Percentiles rank a stretch among this genome's conserved stretches.
Conservation (phyloP, 2,888 invertebrate genomes). For the Neuroscelio doddi region DNA sequence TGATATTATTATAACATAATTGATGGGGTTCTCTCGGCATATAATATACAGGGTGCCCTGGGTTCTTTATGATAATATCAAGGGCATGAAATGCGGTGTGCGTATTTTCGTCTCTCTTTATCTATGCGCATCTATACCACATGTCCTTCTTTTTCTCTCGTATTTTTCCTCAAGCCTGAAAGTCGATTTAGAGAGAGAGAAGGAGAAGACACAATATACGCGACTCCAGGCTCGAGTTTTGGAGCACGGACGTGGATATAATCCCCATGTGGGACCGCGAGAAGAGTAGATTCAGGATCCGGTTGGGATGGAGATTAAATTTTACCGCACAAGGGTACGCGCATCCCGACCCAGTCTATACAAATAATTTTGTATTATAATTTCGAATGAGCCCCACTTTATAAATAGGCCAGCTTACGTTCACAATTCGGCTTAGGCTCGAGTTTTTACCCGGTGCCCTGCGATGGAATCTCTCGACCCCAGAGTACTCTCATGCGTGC, state of each 20-base stretch:
- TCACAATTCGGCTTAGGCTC: constrained; percentile 46
- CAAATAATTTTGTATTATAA: constrained; percentile 52
- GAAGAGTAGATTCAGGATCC: constrained; percentile 42
- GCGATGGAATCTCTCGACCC: constrained; percentile 26
- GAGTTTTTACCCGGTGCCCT: constrained; percentile 26
- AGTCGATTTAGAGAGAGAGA: constrained; percentile 6
- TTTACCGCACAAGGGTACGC: constrained; percentile 46
- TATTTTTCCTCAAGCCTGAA: not conserved
- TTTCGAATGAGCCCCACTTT: constrained; percentile 58
- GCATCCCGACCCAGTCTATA: constrained; percentile 44
- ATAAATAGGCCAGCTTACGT: constrained; percentile 62
- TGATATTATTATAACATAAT: constrained; percentile 44
- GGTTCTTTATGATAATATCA: constrained; percentile 41
- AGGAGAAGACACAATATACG: constrained; percentile 10
- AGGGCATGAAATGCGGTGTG: constrained; percentile 18
- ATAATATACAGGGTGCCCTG: constrained; percentile 29
- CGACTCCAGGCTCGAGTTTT: constrained; percentile 7
- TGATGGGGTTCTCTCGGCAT: constrained; percentile 35
- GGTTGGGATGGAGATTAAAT: constrained; percentile 50
- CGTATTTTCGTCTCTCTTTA: constrained; percentile 5
- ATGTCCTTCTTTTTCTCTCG: constrained; percentile 2
- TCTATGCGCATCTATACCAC: constrained; percentile 18
- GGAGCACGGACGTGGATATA: constrained; percentile 10
- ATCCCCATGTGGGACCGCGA: constrained; percentile 47
- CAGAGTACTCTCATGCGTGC: constrained; percentile 18